Percentiles rank a stretch among this genome's conserved stretches.
Evolutionary conservation across 2,888 invertebrate genomes (phyloP).

Genomic region (Gymnoscelis rufifasciata): DNA sequence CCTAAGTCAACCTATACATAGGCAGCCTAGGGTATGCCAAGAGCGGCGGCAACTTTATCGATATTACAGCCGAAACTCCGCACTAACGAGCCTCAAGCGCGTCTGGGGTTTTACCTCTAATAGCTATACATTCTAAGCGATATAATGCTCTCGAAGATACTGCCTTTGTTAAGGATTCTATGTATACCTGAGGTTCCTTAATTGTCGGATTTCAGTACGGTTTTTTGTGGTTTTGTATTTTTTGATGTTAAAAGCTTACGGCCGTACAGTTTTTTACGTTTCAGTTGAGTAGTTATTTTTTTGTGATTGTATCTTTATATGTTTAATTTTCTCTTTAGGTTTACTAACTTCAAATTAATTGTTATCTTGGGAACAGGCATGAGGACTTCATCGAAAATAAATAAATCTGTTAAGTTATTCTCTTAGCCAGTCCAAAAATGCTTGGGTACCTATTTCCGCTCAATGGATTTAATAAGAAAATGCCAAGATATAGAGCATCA

Average conservation of each 20-base stretch:
- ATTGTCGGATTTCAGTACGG: slow-evolving; percentile 4
- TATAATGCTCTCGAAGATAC: slow-evolving; percentile 19
- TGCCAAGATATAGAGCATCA: no score
- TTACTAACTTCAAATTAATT: no score
- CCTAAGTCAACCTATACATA: slow-evolving; percentile 72
- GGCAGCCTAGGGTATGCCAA: slow-evolving; percentile 57
- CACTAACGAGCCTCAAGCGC: slow-evolving; percentile 39
- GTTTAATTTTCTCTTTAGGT: no score
- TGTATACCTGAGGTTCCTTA: slow-evolving; percentile 11
- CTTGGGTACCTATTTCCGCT: no score
- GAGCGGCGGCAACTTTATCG: slow-evolving; percentile 44
- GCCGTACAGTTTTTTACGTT: background rate
- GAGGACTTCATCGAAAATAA: no score
- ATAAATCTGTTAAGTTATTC: no score
- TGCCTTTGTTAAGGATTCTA: slow-evolving; percentile 11
- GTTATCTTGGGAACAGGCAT: no score
- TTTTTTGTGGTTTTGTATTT: slow-evolving; percentile 12
- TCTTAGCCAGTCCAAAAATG: no score
- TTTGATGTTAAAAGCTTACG: slow-evolving; percentile 7
- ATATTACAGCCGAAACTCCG: slow-evolving; percentile 42
- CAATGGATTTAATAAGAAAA: no score
- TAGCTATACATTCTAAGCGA: slow-evolving; percentile 14
- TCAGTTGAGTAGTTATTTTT: background rate
- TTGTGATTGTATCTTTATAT: background rate
- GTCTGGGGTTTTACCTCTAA: slow-evolving; percentile 28